Evolutionary conservation across 2,797 vertebrate species (phyloP).

Genomic region (Myripristis murdjan): DNA sequence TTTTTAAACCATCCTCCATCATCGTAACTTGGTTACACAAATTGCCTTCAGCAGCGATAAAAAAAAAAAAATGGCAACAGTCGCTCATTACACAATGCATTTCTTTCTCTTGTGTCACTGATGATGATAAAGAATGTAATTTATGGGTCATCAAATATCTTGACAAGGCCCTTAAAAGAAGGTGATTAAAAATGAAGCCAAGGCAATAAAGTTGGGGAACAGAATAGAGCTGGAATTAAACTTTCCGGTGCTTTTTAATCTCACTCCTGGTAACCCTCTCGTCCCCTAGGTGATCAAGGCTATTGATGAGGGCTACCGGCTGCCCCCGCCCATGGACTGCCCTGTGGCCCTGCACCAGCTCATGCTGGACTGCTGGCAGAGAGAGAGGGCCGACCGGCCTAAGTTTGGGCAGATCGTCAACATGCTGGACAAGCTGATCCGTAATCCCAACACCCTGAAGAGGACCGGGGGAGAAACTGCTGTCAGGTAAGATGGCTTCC

Average conservation of each 20-base stretch:
- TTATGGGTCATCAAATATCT: slow-evolving; percentile 26
- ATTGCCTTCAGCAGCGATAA: slow-evolving; percentile 38
- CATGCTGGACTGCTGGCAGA: slow-evolving; percentile 99
- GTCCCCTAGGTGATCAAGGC: slow-evolving; percentile 96
- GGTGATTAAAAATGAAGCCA: slow-evolving; percentile 33
- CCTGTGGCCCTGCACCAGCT: slow-evolving; percentile 97
- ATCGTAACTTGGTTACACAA: slow-evolving; percentile 49
- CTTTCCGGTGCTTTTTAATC: too few relatives aligned
- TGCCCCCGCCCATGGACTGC: slow-evolving; percentile 98
- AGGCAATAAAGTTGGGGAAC: slow-evolving; percentile 3
- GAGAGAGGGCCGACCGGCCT: slow-evolving; percentile 94
- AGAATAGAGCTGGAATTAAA: too few relatives aligned
- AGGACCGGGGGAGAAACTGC: slow-evolving; percentile 91
- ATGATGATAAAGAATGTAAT: slow-evolving; percentile 42
- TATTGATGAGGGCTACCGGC: slow-evolving; percentile 96
- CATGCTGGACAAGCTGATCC: slow-evolving; percentile 99
- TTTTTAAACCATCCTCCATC: slow-evolving; percentile 44
- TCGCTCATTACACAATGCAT: slow-evolving; percentile 40
- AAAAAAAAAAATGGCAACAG: too few relatives aligned
- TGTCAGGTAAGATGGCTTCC: slow-evolving; percentile 83
- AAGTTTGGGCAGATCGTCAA: slow-evolving; percentile 99
- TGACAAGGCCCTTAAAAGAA: too few relatives aligned
- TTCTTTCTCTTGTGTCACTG: slow-evolving; percentile 28
- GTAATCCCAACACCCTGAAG: slow-evolving; percentile 97
- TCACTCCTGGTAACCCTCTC: too few relatives aligned